These are phyloP conservation scores for Tyrannus savana DNA, from an alignment of 2,113 vertebrate genomes.

Conservation along the genomic window DNA sequence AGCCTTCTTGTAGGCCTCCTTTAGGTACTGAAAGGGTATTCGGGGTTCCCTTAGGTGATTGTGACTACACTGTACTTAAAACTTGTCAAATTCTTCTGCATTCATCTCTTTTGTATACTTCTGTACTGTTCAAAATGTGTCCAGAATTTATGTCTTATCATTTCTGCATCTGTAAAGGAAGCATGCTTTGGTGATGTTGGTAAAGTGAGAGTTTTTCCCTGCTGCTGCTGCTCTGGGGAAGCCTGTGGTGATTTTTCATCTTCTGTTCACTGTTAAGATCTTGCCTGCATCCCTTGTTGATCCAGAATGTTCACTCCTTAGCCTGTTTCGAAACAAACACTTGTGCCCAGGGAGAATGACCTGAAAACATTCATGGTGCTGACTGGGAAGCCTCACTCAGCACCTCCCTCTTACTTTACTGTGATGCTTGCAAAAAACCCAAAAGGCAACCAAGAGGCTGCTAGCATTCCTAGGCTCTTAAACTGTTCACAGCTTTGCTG, in stretches of 20 bases:
- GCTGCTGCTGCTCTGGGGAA: not conserved
- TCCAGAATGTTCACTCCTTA: not conserved
- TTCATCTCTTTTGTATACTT: not conserved
- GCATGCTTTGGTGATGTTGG: not conserved
- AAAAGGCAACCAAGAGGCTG: not conserved
- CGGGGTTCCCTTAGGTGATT: not conserved
- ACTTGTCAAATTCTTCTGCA: not conserved
- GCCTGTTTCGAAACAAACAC: not conserved
- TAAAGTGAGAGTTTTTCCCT: not conserved
- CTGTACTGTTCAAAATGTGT: not conserved
- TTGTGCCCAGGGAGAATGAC: not conserved
- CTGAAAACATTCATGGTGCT: not conserved
- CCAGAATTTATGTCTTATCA: not conserved
- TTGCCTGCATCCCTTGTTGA: not conserved
- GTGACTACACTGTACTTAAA: not conserved
- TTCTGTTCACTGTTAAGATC: not conserved
- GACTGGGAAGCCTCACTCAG: not conserved
- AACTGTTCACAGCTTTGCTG: fast-evolving
- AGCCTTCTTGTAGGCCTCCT: not conserved
- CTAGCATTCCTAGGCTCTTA: not conserved
- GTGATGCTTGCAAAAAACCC: not conserved
- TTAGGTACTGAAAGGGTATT: not conserved
- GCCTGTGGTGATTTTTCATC: not conserved
- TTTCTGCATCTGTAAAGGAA: not conserved
- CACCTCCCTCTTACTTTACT: not conserved